Base-by-base conservation (phyloP, 2,113 vertebrate genomes). In the Syngnathus typhle region DNA sequence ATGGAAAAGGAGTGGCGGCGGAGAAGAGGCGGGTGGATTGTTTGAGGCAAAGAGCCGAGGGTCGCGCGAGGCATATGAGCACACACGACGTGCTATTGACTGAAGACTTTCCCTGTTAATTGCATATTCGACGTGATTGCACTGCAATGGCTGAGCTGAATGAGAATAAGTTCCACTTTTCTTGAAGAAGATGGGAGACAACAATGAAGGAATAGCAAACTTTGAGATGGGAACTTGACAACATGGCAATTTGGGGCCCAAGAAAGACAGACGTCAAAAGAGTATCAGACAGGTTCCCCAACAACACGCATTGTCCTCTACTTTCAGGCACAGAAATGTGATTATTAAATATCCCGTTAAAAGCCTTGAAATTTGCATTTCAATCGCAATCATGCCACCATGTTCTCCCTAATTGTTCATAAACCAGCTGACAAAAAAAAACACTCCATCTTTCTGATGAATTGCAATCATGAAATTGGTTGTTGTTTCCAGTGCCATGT, bases 41-140 rank as follows among this genome's bases (percentile, higher is more conserved):
- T 61, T 61, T 61, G 39, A 61, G 63, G 64, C 47, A 56, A 76
- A n/a, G 60, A 69, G 68, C 16, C 38, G 74, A 73, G 59, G 71
- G 67, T 68, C 58, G 38, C 66, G 77, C 37, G 58, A 74, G 72
- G 63, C 77, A 75, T 76, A 66, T 58, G 72, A 76, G 77, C 69
- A 74, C 73, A 82, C 73, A 78, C 65, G 69, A 70, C 71, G 73
- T 62, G 67, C 64, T 84, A 73, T 84, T 84, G 77, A 84, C 83
- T 76, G 69, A 84, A 84, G 77, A 75, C 80, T 84, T 84, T 82
- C 67, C 72, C 52, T 23, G 80, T 80, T 84, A 84, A 84, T 84
- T 84, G 77, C 83, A 82, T 80, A 80, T 84, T 84, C 75, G 39
- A 75, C 73, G 71, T 78, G 77, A 84, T 78, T 84, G 80, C 80